Conservation (phyloP, 2,888 invertebrate genomes). For the Petrolisthes manimaculis region DNA sequence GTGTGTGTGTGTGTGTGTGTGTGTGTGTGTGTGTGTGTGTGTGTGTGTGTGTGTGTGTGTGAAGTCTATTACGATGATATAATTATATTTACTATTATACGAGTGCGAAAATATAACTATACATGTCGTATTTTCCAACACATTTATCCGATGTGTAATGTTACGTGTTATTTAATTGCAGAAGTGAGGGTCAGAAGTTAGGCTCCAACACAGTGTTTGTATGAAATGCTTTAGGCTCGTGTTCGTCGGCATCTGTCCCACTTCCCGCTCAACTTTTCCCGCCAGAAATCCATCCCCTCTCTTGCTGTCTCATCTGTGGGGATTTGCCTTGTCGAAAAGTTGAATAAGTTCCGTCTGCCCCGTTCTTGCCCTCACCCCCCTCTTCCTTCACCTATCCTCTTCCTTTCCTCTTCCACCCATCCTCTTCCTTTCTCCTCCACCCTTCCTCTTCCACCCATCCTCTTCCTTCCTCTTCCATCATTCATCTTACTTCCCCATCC, state of each 20-base stretch:
- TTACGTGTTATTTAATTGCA: too few relatives aligned
- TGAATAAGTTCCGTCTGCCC: not conserved
- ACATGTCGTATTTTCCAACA: too few relatives aligned
- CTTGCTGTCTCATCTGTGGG: not conserved
- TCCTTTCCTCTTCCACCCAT: not conserved
- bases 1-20: constrained; percentile 7
- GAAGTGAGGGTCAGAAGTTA: too few relatives aligned
- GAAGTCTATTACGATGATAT: not conserved
- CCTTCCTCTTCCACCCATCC: not conserved
- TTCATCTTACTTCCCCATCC: not conserved
- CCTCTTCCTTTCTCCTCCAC: not conserved
- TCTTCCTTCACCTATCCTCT: not conserved
- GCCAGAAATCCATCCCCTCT: not conserved
- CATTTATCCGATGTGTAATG: not conserved
- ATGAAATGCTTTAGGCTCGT: not conserved
- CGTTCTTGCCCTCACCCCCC: not conserved
- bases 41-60: constrained; percentile 12
- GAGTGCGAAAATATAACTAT: too few relatives aligned
- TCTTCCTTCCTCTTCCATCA: not conserved
- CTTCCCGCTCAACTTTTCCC: not conserved
- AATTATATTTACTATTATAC: too few relatives aligned
- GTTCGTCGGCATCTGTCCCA: not conserved
- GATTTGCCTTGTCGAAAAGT: constrained; percentile 1
- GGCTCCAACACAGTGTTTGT: not conserved
- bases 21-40: not conserved